Evolutionary conservation across 2,888 invertebrate genomes (phyloP).

Genomic region (Dolichomitus sp.): DNA sequence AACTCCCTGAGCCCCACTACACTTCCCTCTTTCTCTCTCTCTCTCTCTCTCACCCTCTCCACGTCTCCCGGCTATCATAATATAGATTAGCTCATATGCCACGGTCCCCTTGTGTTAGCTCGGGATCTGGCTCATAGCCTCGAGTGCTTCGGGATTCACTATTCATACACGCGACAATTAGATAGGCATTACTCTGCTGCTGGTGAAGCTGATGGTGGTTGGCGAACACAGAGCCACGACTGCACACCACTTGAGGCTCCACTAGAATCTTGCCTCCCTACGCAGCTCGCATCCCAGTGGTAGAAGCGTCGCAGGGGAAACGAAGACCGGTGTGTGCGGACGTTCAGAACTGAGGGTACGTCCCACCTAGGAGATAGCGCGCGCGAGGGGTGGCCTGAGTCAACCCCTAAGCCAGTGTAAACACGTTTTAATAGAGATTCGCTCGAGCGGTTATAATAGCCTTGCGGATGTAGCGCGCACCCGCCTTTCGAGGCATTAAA

Average conservation of each 20-base stretch:
- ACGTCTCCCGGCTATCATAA: constrained; percentile 82
- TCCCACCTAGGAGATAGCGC: constrained; percentile 32
- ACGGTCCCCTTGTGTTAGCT: constrained; percentile 83
- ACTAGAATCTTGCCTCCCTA: background rate
- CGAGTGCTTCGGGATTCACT: constrained; percentile 86
- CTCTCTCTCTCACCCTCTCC: background rate
- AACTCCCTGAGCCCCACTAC: background rate
- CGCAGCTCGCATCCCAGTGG: background rate
- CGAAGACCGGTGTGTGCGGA: constrained; percentile 42
- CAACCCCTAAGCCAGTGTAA: constrained; percentile 86
- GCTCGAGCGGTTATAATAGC: constrained; percentile 86
- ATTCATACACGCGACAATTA: constrained; percentile 87
- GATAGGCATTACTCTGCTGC: constrained; percentile 85
- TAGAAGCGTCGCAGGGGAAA: constrained; percentile 45
- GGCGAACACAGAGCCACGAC: constrained; percentile 12
- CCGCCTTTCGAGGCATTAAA: constrained; percentile 70
- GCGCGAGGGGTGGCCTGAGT: constrained; percentile 83
- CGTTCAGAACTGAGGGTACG: constrained; percentile 53
- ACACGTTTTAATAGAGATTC: constrained; percentile 87
- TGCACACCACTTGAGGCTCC: constrained; percentile 40
- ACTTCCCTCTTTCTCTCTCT: background rate
- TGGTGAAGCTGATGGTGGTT: constrained; percentile 33
- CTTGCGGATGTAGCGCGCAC: constrained; percentile 84
- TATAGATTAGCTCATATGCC: constrained; percentile 86
- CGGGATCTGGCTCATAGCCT: constrained; percentile 84